Evolutionary conservation across 2,888 invertebrate species (phyloP).

Genomic region (Flexamia atlantica): DNA sequence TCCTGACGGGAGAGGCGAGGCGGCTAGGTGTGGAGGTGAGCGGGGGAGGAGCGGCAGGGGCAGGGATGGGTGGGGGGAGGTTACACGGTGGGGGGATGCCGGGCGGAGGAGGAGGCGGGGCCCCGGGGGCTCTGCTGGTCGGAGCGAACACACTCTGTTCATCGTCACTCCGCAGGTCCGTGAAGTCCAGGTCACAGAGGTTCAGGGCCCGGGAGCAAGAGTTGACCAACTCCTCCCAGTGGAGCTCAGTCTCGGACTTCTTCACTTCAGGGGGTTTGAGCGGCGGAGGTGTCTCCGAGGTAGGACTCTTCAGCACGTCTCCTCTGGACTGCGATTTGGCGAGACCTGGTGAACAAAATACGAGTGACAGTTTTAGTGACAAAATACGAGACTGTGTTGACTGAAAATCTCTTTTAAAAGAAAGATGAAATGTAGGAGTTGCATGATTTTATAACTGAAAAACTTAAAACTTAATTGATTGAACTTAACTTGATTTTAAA

Average conservation of each 20-base stretch:
- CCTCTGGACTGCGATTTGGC: constrained; percentile 71
- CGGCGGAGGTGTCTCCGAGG: constrained; percentile 77
- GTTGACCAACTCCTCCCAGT: constrained; percentile 95
- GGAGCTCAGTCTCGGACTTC: constrained; percentile 95
- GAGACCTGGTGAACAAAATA: constrained; percentile 72
- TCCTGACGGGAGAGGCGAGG: constrained; percentile 73
- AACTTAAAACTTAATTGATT: too few relatives aligned
- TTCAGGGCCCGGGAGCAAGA: constrained; percentile 86
- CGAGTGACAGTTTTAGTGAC: too few relatives aligned
- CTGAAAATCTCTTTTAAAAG: too few relatives aligned
- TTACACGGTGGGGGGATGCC: constrained; percentile 69
- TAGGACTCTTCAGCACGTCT: constrained; percentile 86
- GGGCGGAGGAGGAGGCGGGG: constrained; percentile 83
- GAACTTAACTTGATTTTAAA: too few relatives aligned
- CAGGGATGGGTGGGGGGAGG: constrained; percentile 72
- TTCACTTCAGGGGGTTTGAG: constrained; percentile 84
- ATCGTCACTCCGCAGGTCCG: constrained; percentile 92
- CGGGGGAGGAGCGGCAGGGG: constrained; percentile 70
- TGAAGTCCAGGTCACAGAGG: constrained; percentile 97
- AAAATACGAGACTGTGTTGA: too few relatives aligned
- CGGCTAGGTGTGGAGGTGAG: constrained; percentile 73
- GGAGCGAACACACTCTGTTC: constrained; percentile 89
- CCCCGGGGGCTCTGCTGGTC: constrained; percentile 80
- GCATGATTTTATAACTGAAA: too few relatives aligned
- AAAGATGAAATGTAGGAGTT: too few relatives aligned